A percentile compares a stretch with the other conserved stretches of the same genome.
These are phyloP conservation scores for Physocephala rufipes DNA, from an alignment of 2,888 invertebrate species.

Conservation along the genomic window DNA sequence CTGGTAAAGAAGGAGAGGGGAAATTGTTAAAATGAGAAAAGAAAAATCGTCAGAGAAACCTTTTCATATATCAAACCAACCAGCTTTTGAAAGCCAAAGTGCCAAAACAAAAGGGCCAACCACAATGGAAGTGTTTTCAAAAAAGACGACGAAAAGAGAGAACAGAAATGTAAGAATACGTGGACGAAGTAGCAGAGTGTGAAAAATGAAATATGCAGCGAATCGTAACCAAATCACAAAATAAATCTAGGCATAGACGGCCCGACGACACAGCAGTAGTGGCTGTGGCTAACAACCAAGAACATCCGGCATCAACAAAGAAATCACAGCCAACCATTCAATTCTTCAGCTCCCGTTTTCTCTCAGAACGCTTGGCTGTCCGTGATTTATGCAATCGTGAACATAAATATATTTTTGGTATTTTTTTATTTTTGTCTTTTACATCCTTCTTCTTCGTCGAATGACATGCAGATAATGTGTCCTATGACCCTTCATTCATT, in stretches of 20 bases:
- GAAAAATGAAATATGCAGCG: neutral
- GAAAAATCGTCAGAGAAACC: slow-evolving; percentile 28
- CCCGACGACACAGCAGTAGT: neutral
- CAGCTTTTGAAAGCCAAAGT: slow-evolving; percentile 20
- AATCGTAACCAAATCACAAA: neutral
- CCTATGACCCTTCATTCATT: too few relatives aligned
- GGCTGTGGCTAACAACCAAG: neutral
- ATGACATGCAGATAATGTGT: neutral
- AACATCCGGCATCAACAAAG: too few relatives aligned
- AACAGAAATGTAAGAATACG: neutral
- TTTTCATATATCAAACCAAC: slow-evolving; percentile 25
- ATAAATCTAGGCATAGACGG: neutral
- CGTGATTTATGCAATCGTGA: neutral
- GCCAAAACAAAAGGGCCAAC: slow-evolving; percentile 32
- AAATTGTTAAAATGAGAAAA: too few relatives aligned
- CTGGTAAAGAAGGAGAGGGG: neutral
- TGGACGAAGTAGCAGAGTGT: neutral
- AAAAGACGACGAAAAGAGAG: neutral
- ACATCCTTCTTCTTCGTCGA: neutral
- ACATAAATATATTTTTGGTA: neutral
- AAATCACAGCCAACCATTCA: too few relatives aligned
- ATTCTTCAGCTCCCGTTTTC: too few relatives aligned
- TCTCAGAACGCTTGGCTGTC: neutral
- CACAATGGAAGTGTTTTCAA: neutral
- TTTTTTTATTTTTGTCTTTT: neutral